Conservation (phyloP, 2,113 vertebrate species). For the Myotis lucifugus region DNA sequence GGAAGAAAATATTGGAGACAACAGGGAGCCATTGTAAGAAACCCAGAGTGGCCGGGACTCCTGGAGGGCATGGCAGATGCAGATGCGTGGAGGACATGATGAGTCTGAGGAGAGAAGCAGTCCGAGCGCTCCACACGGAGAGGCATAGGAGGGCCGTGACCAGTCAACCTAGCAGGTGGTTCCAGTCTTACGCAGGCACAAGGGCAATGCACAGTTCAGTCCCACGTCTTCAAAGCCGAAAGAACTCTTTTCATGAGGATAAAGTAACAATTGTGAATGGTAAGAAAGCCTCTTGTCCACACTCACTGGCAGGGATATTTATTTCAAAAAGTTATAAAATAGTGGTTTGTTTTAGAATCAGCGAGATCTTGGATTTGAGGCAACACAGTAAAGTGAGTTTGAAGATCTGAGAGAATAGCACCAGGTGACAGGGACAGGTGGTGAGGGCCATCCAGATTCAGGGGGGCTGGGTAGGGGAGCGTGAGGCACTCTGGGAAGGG, state of each 20-base stretch:
- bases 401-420: neutral
- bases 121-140: rapidly evolving
- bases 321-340: neutral
- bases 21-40: rapidly evolving
- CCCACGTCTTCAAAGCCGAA: neutral
- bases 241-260: neutral
- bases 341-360: neutral
- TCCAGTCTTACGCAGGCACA: neutral
- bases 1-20: neutral
- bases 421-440: neutral
- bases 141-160: neutral
- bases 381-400: neutral
- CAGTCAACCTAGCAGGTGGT: neutral
- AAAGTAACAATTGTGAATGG: neutral
- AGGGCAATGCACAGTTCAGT: neutral
- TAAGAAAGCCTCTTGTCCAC: neutral
- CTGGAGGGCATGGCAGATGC: no score
- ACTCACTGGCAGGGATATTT: neutral
- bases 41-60: rapidly evolving
- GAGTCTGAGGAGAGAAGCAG: neutral
- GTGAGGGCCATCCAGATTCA: rapidly evolving
- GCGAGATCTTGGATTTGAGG: neutral
- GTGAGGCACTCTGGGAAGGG: neutral
- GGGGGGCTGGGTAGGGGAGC: rapidly evolving
- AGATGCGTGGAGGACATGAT: rapidly evolving